Evolutionary conservation across 2,888 invertebrate genomes (phyloP).

Genomic region (Zygothrica quintamaculata): DNA sequence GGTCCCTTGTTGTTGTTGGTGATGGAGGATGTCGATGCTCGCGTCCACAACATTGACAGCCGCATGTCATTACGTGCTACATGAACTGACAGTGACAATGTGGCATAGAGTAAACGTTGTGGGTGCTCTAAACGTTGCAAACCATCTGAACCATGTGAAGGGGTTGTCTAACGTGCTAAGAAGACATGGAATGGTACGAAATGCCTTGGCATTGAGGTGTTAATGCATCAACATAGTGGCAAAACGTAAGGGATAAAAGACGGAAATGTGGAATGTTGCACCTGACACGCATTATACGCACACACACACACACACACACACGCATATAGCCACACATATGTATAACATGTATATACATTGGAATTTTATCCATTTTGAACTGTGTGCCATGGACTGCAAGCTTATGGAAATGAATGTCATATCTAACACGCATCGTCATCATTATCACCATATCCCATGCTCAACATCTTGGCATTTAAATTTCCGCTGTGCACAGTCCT

Average conservation of each 20-base stretch:
- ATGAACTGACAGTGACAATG: conserved; percentile 36
- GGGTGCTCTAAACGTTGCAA: conserved; percentile 9
- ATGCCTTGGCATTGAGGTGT: conserved; percentile 56
- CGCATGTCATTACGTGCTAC: conserved; percentile 75
- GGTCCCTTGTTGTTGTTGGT: conserved; percentile 4
- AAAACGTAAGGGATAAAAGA: background rate
- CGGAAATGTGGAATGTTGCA: background rate
- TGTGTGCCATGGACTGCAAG: background rate
- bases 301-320: conserved; percentile 25
- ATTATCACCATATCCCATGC: conserved; percentile 40
- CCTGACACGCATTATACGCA: background rate
- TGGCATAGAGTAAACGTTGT: background rate
- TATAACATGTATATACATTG: conserved; percentile 42
- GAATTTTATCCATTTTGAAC: conserved; percentile 37
- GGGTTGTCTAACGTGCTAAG: conserved; percentile 42
- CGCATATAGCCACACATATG: conserved; percentile 43
- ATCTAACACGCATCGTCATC: conserved; percentile 39
- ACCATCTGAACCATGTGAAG: conserved; percentile 39
- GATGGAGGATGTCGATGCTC: conserved; percentile 22
- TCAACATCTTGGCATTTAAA: conserved; percentile 70
- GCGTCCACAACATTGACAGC: conserved; percentile 68
- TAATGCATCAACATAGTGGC: conserved; percentile 49
- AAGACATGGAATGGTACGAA: conserved; percentile 17
- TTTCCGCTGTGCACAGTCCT: conserved; percentile 50
- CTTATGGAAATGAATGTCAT: conserved; percentile 35